A percentile compares a stretch with the other conserved stretches of the same genome.
Evolutionary conservation across 2,888 invertebrate genomes (phyloP).

Genomic region (Drosophila mettleri): DNA sequence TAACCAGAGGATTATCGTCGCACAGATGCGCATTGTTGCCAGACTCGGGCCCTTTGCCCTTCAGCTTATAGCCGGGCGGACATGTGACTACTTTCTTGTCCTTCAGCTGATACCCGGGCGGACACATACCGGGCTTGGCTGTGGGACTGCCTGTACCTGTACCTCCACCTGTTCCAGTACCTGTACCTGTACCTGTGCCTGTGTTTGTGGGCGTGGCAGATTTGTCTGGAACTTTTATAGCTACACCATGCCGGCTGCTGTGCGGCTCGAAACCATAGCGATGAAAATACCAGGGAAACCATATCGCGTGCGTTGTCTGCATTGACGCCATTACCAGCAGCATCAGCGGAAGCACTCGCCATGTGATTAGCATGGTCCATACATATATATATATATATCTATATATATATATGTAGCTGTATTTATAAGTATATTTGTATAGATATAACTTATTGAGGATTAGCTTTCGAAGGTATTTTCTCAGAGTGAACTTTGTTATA

Average conservation of each 20-base stretch:
- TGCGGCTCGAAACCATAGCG: slow-evolving; percentile 53
- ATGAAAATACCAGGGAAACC: slow-evolving; percentile 75
- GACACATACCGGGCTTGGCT: slow-evolving; percentile 27
- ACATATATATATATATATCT: background rate
- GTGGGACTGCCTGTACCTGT: background rate
- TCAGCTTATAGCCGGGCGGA: slow-evolving; percentile 50
- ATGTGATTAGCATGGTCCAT: slow-evolving; percentile 27
- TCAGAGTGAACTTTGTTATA: slow-evolving; percentile 27
- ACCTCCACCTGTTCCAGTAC: no score
- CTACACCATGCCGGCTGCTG: slow-evolving; percentile 24
- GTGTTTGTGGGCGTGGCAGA: background rate
- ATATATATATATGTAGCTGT: no score
- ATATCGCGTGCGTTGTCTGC: slow-evolving; percentile 43
- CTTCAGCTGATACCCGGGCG: slow-evolving; percentile 45
- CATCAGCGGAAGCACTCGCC: slow-evolving; percentile 1
- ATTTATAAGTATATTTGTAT: slow-evolving; percentile 1
- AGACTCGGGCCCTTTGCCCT: background rate
- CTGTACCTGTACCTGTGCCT: background rate
- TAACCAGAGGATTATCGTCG: slow-evolving; percentile 85
- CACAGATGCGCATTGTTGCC: slow-evolving; percentile 52
- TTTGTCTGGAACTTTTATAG: background rate
- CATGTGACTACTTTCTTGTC: slow-evolving; percentile 26
- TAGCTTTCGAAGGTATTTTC: background rate
- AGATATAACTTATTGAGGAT: background rate
- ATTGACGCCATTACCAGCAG: slow-evolving; percentile 36